These are phyloP conservation scores for Trachurus trachurus DNA, from an alignment of 2,797 vertebrate genomes.

Conservation along the genomic window DNA sequence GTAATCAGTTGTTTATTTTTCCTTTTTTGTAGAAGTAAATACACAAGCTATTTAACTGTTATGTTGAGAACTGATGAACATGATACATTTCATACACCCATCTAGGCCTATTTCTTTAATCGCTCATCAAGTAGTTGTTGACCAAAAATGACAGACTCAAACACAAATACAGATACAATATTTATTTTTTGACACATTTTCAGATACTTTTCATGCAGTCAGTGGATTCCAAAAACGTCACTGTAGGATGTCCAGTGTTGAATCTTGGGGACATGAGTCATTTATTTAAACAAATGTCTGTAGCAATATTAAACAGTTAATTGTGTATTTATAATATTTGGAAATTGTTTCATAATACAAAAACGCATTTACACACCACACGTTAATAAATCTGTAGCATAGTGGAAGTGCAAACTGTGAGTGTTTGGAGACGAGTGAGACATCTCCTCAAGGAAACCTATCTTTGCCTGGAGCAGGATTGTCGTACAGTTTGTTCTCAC, in stretches of 20 bases:
- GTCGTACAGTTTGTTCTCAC: conserved; percentile 46
- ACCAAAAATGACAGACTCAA: neutral
- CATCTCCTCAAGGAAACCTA: neutral
- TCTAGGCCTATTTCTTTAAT: too few relatives aligned
- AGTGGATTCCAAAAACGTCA: neutral
- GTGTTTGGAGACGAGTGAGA: conserved; percentile 23
- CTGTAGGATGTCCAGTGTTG: neutral
- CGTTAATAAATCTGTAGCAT: too few relatives aligned
- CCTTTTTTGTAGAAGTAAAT: neutral
- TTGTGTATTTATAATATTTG: neutral
- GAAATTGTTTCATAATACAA: too few relatives aligned
- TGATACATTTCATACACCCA: neutral
- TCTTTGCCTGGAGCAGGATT: conserved; percentile 17
- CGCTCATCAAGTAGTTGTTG: too few relatives aligned
- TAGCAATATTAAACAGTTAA: neutral
- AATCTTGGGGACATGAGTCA: neutral
- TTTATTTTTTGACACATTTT: neutral
- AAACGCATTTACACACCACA: too few relatives aligned
- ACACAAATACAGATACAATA: neutral
- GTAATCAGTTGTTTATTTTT: neutral
- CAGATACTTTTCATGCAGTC: neutral
- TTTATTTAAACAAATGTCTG: neutral
- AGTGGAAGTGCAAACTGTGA: too few relatives aligned
- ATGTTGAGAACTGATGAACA: neutral
- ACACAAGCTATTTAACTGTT: neutral